Evolutionary conservation across 2,797 vertebrate genomes (phyloP), one percentile per base, ranked within the genome.

Genomic region (Pogonophryne albipinna): DNA sequence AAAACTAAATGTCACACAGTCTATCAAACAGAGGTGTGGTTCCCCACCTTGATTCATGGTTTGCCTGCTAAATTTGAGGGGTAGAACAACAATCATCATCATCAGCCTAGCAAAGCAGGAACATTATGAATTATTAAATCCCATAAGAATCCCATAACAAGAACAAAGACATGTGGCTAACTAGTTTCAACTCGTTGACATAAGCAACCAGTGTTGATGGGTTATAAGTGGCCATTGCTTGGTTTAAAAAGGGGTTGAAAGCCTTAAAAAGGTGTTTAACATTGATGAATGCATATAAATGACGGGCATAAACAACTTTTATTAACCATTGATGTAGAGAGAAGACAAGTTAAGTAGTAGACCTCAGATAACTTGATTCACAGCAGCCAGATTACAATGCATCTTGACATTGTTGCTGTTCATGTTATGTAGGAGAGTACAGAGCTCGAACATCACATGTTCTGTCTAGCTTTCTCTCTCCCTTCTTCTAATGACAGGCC

Each of bases 401-500:
- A 58, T 60, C 10, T 49, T 20, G 7, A 41, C 6, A n/a, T 58
- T 14, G 41, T 47, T 50, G 34, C 47, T 59, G 44, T 41, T 7
- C 38, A 23, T 58, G 27, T 61, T 4, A 23, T 11, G 41, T 17
- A 47, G 42, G n/a, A 65, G 47, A 50, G 45, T 12, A 3, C 14
- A 45, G 17, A 68, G 66, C 63, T 57, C n/a, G 4, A 50, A 14
- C 52, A 7, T 16, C 3, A 1, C 5, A 17, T 64, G n/a, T 65
- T 58, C 19, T 65, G 45, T 44, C 41, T 51, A n/a, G 46, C 45
- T 41, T 27, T 12, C 57, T 23, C 44, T 9, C 27, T 20, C 27
- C 51, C 19, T 23, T 59, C 5, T 59, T 16, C 71, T 69, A 20
- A 70, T 57, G 67, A 52, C 59, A 72, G 73, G 62, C 64, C 79